Conservation (phyloP, 2,888 invertebrate genomes). For the Pseudococcus viburni region DNA sequence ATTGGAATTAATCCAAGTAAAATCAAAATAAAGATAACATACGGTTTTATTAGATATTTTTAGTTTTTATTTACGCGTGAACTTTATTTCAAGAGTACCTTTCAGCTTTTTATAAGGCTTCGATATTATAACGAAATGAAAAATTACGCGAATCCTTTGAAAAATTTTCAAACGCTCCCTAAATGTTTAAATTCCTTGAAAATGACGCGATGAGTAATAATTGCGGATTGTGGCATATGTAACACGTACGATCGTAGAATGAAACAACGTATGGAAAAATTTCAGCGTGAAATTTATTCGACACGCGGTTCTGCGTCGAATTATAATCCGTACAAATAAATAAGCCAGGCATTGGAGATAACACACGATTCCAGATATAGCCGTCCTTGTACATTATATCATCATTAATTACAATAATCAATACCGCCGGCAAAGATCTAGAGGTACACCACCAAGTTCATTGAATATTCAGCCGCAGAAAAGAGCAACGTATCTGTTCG, state of each 20-base stretch:
- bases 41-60: neutral
- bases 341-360: neutral
- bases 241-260: neutral
- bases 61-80: neutral
- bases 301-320: constrained; percentile 13
- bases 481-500: neutral
- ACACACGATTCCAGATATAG: constrained; percentile 2
- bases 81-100: no score
- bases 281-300: constrained; percentile 23
- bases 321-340: neutral
- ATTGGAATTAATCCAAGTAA: constrained; percentile 6
- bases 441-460: neutral
- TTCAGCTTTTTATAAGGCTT: no score
- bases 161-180: no score
- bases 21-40: neutral
- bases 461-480: neutral
- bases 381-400: constrained; percentile 27
- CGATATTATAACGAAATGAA: no score
- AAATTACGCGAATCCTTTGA: no score
- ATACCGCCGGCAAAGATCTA: constrained; percentile 23
- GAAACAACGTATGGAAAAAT: neutral
- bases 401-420: constrained; percentile 36
- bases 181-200: no score
- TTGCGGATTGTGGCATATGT: no score
- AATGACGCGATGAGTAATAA: no score